These are phyloP conservation scores for Nothobranchius kuhntae DNA, from an alignment of 2,113 vertebrate species.

Conservation along the genomic window DNA sequence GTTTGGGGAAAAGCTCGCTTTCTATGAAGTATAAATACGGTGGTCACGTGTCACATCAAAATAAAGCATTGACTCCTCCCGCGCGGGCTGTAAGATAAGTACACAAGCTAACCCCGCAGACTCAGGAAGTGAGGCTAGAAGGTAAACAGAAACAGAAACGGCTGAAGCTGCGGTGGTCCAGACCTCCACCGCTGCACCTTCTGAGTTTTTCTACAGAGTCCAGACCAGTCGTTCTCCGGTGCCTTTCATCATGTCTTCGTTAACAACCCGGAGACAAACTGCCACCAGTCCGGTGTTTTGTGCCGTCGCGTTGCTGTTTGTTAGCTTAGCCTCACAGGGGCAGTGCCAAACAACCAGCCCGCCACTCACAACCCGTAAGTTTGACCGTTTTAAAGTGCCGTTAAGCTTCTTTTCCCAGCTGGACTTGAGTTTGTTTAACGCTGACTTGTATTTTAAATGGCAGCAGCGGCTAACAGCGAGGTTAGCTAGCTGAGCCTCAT, in stretches of 20 bases:
- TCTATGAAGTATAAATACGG: no score
- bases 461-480: background rate
- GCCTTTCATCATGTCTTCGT: background rate
- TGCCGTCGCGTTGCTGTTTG: conserved; percentile 14
- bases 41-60: background rate
- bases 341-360: conserved; percentile 28
- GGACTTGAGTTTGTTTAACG: background rate
- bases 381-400: background rate
- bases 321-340: conserved; percentile 44
- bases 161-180: background rate
- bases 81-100: fast-evolving
- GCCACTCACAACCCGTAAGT: conserved; percentile 39
- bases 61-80: conserved; percentile 23
- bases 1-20: no score
- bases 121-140: conserved; percentile 23
- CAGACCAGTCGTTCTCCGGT: background rate
- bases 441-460: background rate
- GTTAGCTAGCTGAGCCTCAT: conserved; percentile 13
- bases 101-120: background rate
- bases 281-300: background rate
- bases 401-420: fast-evolving
- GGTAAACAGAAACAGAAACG: conserved; percentile 2
- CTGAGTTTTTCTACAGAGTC: background rate
- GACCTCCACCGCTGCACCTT: no score
- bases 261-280: background rate